Conservation (phyloP, 2,888 invertebrate species). For the Maniola hyperantus region DNA sequence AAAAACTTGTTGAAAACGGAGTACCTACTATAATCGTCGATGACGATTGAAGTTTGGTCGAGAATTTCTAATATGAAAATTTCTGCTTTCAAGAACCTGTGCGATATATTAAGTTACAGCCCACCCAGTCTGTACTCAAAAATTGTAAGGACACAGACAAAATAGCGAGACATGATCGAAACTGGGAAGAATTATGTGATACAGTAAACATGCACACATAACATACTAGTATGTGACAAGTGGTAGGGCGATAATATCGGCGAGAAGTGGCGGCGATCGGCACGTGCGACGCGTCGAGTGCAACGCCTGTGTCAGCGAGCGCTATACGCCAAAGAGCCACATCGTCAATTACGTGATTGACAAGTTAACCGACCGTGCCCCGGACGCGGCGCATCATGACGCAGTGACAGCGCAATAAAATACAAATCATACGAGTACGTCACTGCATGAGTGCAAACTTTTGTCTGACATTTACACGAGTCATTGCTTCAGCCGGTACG, state of each 20-base stretch:
- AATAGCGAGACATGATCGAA: neutral
- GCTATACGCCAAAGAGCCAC: conserved; percentile 56
- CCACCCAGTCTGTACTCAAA: no score
- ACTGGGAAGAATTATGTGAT: neutral
- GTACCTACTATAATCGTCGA: neutral
- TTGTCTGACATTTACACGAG: conserved; percentile 37
- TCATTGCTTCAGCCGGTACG: conserved; percentile 36
- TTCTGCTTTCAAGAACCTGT: no score
- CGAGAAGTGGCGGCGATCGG: conserved; percentile 71
- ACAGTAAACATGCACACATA: conserved; percentile 23
- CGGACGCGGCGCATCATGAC: conserved; percentile 43
- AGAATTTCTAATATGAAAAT: no score
- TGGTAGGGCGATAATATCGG: conserved; percentile 64
- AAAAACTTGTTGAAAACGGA: neutral
- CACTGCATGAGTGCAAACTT: conserved; percentile 38
- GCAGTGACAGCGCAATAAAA: conserved; percentile 45
- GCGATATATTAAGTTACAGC: no score
- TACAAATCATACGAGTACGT: conserved; percentile 37
- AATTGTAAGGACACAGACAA: neutral
- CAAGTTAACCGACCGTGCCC: conserved; percentile 61
- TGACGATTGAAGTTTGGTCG: neutral
- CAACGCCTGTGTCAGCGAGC: conserved; percentile 58
- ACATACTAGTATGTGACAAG: conserved; percentile 41
- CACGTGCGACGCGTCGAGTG: conserved; percentile 73
- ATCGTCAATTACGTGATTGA: conserved; percentile 69